Evolutionary conservation across 1,140 invertebrate genomes (phyloP).

Genomic region (Pseudoatta argentina): DNA sequence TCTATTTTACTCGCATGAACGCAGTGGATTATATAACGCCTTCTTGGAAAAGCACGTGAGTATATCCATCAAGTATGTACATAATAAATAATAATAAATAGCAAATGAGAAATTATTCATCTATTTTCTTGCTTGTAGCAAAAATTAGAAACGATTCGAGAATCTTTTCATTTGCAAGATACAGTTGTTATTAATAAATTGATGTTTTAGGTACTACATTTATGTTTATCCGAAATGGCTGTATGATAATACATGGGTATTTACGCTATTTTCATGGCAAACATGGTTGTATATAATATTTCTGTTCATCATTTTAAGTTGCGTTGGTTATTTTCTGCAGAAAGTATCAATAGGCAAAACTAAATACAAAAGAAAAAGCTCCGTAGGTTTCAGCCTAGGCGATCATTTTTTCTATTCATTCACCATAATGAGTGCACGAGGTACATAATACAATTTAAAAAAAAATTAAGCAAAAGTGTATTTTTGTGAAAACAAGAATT

Average conservation of each 20-base stretch:
- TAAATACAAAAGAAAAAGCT: neutral
- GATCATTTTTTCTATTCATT: constrained; percentile 77
- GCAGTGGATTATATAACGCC: constrained; percentile 71
- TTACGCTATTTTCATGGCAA: constrained; percentile 64
- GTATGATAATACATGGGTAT: constrained; percentile 71
- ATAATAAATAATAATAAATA: neutral
- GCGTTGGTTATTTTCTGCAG: constrained; percentile 68
- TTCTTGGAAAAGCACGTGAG: constrained; percentile 72
- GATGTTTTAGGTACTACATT: constrained; percentile 70
- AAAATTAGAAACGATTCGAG: neutral
- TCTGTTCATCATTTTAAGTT: constrained; percentile 64
- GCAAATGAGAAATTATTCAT: neutral
- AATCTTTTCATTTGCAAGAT: neutral
- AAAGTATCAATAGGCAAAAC: constrained; percentile 29
- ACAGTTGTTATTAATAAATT: constrained; percentile 20
- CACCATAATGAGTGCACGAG: constrained; percentile 70
- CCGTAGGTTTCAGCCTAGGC: constrained; percentile 53
- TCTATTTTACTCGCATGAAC: constrained; percentile 6
- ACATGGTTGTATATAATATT: constrained; percentile 68
- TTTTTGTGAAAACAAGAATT: constrained; percentile 7
- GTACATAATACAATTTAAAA: constrained; percentile 56
- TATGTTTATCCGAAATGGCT: constrained; percentile 70
- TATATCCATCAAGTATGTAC: neutral
- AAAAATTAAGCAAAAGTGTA: neutral
- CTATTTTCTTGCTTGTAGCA: neutral